Base-by-base conservation (phyloP, 2,797 vertebrate species). In the Orestias chungarensis region DNA sequence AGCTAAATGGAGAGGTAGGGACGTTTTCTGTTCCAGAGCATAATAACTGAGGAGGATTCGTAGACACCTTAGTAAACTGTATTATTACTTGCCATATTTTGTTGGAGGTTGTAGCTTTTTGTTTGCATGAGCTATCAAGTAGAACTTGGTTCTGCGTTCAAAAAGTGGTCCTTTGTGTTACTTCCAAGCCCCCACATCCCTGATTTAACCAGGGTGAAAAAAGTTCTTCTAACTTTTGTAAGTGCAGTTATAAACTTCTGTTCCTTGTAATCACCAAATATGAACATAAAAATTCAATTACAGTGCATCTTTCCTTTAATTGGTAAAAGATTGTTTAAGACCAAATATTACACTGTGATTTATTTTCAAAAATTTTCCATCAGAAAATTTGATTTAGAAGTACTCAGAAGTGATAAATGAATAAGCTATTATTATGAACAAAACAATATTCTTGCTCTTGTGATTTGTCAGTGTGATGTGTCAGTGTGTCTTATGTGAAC, bases 391-490 rank as follows among this genome's bases (percentile, higher is more conserved):
- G 4, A 50, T 66, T 47, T 35, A 66, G 20, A 38, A 5, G 29
- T 23, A 9, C 44, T 87, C 83, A 84, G 85, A 88, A 81, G 80
- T 80, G 68, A 80, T 64, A 71, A 44, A 42, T 82, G 25, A 54
- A 40, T 40, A 40, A 81, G n/a, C n/a, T n/a, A 82, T 79, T 78
- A 78, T 80, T 80, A 38, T 40, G 81, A 71, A 79, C 47, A 33
- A 40, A 64, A 57, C 46, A 57, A 38, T 74, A 66, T 84, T 65
- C 80, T 31, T 71, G 80, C 82, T 68, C 80, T 66, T 82, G 64
- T 70, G 65, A 67, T 78, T 40, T 76, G 70, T 78, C 71, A 52
- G 27, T 50, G 49, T 64, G 47, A 68, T 49, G 27, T 50, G 49
- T 64, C 43, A 68, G 42, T 59, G n/a, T 70, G 76, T 75, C 77